Evolutionary conservation across 2,113 vertebrate species (phyloP), one percentile per base, ranked within the genome.

Genomic region (Psettodes erumei): DNA sequence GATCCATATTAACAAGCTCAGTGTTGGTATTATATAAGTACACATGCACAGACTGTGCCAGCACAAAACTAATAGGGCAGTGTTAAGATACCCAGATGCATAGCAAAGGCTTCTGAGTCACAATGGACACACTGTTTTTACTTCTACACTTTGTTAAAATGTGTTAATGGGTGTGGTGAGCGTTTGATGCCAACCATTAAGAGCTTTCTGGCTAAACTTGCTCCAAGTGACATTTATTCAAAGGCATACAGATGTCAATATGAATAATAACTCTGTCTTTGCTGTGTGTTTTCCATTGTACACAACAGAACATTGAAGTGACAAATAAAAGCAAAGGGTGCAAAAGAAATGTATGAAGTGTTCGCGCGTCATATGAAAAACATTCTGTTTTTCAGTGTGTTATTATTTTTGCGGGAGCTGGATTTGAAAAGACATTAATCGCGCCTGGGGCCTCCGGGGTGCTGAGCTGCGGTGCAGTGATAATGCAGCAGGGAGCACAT

Each of bases 151-250:
- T 85, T 90, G 87, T 91, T 88, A 87, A 90, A 87, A 54, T 15
- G 68, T 77, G 83, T 84, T 90, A 87, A 90, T 82, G 89, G 89
- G 85, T 89, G 87, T 91, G 89, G 89, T 80, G 69, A 86, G 79
- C 30, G 32, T 77, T 85, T 86, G 83, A 90, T 88, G 88, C 89
- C 90, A 91, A 59, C 66, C 72, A 80, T 89, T 83, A 74, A 86
- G 75, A 65, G 81, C 45, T 81, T 84, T 82, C n/a, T 87, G 82
- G 86, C 82, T 58, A 55, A 79, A 78, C 30, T 66, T 35, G 30
- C 69, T 79, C 59, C 48, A 21, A 71, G 68, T 90, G 82, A 90
- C 82, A 88, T 90, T 89, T 79, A 80, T 75, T 68, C 64, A 59
- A 23, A 73, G 66, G 71, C 54, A 23, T n/a, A 62, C 79, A 79